Base-by-base conservation (phyloP, 2,113 vertebrate genomes). In the Hyaena hyaena region DNA sequence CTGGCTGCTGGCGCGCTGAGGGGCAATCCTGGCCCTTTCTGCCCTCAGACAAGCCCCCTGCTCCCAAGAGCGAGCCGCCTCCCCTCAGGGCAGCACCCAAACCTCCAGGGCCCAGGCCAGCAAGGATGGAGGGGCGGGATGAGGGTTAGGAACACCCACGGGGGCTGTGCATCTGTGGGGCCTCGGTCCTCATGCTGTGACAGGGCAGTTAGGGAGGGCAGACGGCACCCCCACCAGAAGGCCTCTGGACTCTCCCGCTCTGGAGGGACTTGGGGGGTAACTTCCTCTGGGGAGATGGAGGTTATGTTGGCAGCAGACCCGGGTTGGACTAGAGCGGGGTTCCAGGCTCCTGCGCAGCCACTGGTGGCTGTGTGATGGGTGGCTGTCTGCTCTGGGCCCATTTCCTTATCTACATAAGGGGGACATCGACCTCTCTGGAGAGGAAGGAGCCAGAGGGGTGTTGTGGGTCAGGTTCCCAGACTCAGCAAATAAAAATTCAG, bases 151-250 rank as follows among this genome's bases (percentile, higher is more conserved):
- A 5, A 5, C 23, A 10, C 58, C 2, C 2, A 0, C 1, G 21
- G 43, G 65, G 24, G 73, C 43, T 15, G 3, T 14, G 2, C 17
- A 14, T 77, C 43, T 10, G 43, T 17, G 43, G 26, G 33, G 23
- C 4, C 31, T 55, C 74, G 39, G 1, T 39, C 33, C 39, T 43
- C 48, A n/a, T 1, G 1, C 7, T 0, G 1, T 4, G 2, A 48
- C 10, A 19, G 6, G 71, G 7, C 9, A 4, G 33, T 31, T 48
- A 69, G 15, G 69, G 15, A 31, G 9, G 48, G 9, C 21, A 28
- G 43, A 2, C 0, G 4, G 11, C 24, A 5, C 48, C 2, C 9
- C 1, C 79, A 63, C 83, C 5, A 2, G 26, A 21, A 3, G 6
- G 58, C n/a, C 77, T 66, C 65, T 31, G 10, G 66, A 17, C 26